Conservation (phyloP, 2,113 vertebrate genomes). For the Bombycilla garrulus region DNA sequence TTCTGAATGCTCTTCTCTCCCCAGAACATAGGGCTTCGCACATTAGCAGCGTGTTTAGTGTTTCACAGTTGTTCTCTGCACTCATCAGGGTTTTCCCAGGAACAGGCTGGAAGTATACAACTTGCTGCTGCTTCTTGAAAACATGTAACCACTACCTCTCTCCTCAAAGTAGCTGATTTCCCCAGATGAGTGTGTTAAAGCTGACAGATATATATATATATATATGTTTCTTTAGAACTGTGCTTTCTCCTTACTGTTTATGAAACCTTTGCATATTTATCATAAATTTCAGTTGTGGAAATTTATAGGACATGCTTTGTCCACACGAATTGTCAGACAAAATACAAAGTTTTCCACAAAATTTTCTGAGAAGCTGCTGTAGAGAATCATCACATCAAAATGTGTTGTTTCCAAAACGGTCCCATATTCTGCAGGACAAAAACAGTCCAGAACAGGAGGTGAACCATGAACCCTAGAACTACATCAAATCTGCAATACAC, state of each 20-base stretch:
- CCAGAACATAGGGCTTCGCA: neutral
- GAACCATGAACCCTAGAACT: neutral
- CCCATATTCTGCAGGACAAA: neutral
- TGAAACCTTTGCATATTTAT: neutral
- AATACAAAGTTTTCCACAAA: neutral
- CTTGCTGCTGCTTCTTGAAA: conserved; percentile 7
- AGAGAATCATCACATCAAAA: neutral
- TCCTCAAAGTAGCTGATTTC: neutral
- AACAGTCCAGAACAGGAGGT: neutral
- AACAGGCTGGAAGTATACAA: neutral
- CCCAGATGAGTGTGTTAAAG: neutral
- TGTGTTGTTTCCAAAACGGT: neutral
- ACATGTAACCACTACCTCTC: neutral
- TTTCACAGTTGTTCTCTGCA: conserved; percentile 38
- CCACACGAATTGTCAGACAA: neutral
- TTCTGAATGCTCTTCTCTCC: conserved; percentile 53
- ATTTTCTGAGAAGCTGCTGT: neutral
- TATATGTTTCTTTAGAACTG: neutral
- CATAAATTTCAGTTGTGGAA: neutral
- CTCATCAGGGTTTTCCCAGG: conserved; percentile 26
- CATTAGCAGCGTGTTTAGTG: conserved; percentile 28
- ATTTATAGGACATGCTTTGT: neutral
- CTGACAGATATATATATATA: accelerated
- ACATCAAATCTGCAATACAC: neutral
- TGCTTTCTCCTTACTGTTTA: neutral